A percentile compares a stretch with the other conserved stretches of the same genome.
Evolutionary conservation across 2,888 invertebrate species (phyloP).

Genomic region (Pandemis corylana): DNA sequence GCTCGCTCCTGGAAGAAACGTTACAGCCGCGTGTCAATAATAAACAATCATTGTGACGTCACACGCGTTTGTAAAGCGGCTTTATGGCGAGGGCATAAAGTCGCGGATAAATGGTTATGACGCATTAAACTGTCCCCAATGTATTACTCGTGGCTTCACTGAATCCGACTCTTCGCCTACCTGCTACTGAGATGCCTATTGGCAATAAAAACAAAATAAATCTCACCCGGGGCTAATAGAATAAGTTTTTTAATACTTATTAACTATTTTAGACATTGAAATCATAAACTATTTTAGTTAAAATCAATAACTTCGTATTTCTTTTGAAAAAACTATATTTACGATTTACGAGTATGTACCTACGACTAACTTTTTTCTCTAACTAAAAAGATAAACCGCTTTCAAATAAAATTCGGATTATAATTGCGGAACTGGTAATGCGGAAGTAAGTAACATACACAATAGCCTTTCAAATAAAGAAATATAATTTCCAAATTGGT

Average conservation of each 20-base stretch:
- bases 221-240: background rate
- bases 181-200: background rate
- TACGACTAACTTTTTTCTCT: no score
- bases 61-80: background rate
- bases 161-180: background rate
- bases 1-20: background rate
- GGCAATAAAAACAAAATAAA: background rate
- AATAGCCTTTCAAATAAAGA: no score
- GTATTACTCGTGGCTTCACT: slow-evolving; percentile 3
- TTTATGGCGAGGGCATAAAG: slow-evolving; percentile 9
- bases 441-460: no score
- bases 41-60: slow-evolving; percentile 3
- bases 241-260: background rate
- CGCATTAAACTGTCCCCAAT: slow-evolving; percentile 1
- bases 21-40: slow-evolving; percentile 1
- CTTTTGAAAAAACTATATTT: no score
- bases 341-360: no score
- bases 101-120: slow-evolving; percentile 6
- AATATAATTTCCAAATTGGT: no score
- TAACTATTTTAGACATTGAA: no score
- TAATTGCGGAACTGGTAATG: no score
- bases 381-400: no score
- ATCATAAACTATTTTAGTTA: no score
- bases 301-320: no score
- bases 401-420: no score